phyloP scores from a whole-genome alignment of 2,797 vertebrate species.

The Pipistrellus kuhlii region DNA sequence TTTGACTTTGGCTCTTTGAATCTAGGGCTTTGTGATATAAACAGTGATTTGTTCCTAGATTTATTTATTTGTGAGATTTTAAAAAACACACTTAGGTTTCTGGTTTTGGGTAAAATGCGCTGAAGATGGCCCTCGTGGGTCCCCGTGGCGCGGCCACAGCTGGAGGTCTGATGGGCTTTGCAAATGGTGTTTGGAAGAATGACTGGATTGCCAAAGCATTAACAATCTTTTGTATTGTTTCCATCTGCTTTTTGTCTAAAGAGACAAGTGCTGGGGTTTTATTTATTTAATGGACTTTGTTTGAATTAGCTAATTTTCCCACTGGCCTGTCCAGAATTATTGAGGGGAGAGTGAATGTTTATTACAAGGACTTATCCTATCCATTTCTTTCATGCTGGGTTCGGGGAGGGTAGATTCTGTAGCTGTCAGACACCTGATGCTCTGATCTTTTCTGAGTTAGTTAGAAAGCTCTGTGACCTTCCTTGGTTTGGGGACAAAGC shows the following conservation, averaged over 20 bases:
- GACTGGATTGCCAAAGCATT: conserved; percentile 66
- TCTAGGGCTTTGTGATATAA: conserved; percentile 19
- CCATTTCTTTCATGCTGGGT: background rate
- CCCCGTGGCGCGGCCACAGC: conserved; percentile 63
- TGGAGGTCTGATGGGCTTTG: conserved; percentile 71
- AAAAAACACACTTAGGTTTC: conserved; percentile 36
- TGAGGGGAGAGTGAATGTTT: conserved; percentile 37
- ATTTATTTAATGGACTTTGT: conserved; percentile 72
- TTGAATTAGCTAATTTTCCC: conserved; percentile 75
- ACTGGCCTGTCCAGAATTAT: background rate
- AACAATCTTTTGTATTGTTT: conserved; percentile 72
- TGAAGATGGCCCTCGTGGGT: conserved; percentile 23
- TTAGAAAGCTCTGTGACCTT: background rate
- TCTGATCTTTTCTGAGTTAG: conserved; percentile 43
- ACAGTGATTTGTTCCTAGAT: conserved; percentile 57
- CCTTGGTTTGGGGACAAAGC: background rate
- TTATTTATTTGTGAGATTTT: conserved; percentile 60
- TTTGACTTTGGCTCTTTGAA: conserved; percentile 33
- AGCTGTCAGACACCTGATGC: background rate
- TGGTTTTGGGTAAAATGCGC: conserved; percentile 61
- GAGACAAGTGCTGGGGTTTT: conserved; percentile 72
- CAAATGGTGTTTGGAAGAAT: conserved; percentile 75
- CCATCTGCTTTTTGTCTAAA: conserved; percentile 77
- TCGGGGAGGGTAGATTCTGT: background rate
- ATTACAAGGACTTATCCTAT: conserved; percentile 16